These are phyloP conservation scores for Cacatua alba DNA, from an alignment of 2,113 vertebrate genomes.

Conservation along the genomic window DNA sequence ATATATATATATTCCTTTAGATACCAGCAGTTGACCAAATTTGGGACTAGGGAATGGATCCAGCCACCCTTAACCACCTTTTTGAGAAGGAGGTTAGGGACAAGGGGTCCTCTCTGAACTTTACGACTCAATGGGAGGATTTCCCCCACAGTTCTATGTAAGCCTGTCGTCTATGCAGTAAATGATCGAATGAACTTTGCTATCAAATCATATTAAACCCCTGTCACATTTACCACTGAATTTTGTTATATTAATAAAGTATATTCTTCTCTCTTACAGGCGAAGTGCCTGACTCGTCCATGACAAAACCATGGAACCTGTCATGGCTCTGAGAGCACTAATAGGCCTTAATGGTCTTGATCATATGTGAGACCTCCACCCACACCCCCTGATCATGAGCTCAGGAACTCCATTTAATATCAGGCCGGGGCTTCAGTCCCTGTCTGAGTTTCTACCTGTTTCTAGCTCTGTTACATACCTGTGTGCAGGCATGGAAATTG, in stretches of 20 bases:
- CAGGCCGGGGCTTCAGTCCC: not conserved
- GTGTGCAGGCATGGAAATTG: not conserved
- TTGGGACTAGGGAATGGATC: not conserved
- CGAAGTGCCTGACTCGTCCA: not conserved
- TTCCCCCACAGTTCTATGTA: not conserved
- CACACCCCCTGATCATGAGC: not conserved
- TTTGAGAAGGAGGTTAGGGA: not conserved
- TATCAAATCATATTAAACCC: not conserved
- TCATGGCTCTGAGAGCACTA: not conserved
- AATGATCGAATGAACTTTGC: not conserved
- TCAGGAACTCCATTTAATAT: not conserved
- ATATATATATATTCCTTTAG: not conserved
- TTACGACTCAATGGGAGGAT: not conserved
- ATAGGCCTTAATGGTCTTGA: not conserved
- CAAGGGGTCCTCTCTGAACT: not conserved
- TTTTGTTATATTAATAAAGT: not conserved
- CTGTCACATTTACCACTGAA: not conserved
- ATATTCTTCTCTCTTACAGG: not conserved
- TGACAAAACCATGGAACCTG: not conserved
- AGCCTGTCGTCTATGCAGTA: not conserved
- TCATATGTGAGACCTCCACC: not conserved
- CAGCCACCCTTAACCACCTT: not conserved
- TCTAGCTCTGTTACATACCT: not conserved
- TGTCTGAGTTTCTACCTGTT: not conserved
- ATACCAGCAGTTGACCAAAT: not conserved